These are phyloP conservation scores for Melospiza georgiana DNA, from an alignment of 2,113 vertebrate species.

Conservation along the genomic window DNA sequence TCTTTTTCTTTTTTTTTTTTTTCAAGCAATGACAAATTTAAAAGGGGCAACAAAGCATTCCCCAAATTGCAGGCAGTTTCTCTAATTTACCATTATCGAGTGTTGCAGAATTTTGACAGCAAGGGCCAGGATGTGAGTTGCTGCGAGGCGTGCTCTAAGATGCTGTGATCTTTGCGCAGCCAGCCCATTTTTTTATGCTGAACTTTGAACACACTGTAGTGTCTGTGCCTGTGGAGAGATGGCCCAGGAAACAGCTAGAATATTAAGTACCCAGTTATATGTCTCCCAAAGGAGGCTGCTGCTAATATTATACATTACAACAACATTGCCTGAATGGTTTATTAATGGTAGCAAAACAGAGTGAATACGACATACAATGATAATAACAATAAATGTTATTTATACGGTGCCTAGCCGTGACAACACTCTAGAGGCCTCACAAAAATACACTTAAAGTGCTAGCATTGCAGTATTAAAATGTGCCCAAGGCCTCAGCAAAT, in stretches of 20 bases:
- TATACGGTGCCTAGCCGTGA: conserved; percentile 64
- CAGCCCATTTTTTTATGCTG: conserved; percentile 5
- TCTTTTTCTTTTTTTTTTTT: background rate
- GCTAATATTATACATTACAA: conserved; percentile 76
- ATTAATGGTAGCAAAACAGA: conserved; percentile 80
- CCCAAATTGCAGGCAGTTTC: conserved; percentile 1
- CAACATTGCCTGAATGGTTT: conserved; percentile 79
- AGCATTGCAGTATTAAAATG: conserved; percentile 60
- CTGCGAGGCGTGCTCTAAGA: background rate
- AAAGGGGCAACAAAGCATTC: background rate
- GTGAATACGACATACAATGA: conserved; percentile 76
- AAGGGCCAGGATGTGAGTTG: conserved; percentile 20
- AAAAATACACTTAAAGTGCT: conserved; percentile 70
- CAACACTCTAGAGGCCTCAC: conserved; percentile 66
- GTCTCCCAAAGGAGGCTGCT: conserved; percentile 68
- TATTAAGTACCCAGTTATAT: conserved; percentile 72
- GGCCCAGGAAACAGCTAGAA: conserved; percentile 67
- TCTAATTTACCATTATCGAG: conserved; percentile 58
- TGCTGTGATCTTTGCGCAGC: conserved; percentile 32
- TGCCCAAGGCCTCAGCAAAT: conserved; percentile 13
- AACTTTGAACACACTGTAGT: conserved; percentile 58
- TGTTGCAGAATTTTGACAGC: conserved; percentile 64
- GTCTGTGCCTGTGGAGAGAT: conserved; percentile 20
- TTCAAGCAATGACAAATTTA: background rate
- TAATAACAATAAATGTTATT: conserved; percentile 82